Evolutionary conservation across 2,113 vertebrate species (phyloP).

Genomic region (Perca schrenkii): DNA sequence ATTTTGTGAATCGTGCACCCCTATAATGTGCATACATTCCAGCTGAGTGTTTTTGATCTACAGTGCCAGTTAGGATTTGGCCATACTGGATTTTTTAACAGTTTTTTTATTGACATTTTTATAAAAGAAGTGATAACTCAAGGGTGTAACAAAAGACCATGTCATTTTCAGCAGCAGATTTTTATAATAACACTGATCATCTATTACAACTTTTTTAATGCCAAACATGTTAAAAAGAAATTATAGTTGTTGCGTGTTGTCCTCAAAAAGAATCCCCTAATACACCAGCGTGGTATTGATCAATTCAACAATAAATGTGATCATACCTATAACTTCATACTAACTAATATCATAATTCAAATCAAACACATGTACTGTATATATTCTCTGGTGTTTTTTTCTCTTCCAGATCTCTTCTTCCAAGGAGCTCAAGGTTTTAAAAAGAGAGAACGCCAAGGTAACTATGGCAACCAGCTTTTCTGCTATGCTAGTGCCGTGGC

Average conservation of each 20-base stretch:
- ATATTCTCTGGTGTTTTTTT: not conserved
- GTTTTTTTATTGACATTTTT: too few relatives aligned
- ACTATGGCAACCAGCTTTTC: not conserved
- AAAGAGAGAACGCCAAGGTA: slow-evolving; percentile 90
- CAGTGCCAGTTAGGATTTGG: too few relatives aligned
- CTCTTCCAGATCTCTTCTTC: slow-evolving; percentile 74
- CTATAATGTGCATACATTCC: too few relatives aligned
- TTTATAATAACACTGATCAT: too few relatives aligned
- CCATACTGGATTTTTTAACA: too few relatives aligned
- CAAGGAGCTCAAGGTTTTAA: slow-evolving; percentile 83
- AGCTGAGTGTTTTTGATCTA: too few relatives aligned
- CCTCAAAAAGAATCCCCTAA: not conserved
- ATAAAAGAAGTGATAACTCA: too few relatives aligned
- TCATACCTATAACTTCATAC: too few relatives aligned
- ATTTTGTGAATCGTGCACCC: too few relatives aligned
- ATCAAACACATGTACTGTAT: not conserved
- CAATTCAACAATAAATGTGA: not conserved
- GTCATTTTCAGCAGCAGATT: too few relatives aligned
- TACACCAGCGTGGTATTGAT: not conserved
- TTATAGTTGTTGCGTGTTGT: not conserved
- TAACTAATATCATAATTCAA: not conserved
- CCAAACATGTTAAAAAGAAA: not conserved
- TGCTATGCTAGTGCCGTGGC: too few relatives aligned
- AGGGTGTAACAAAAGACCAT: too few relatives aligned
- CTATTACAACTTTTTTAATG: not conserved